A percentile compares a stretch with the other conserved stretches of the same genome.
phyloP scores from a whole-genome alignment of 2,888 invertebrate genomes.

The Sphaerophoria taeniata region DNA sequence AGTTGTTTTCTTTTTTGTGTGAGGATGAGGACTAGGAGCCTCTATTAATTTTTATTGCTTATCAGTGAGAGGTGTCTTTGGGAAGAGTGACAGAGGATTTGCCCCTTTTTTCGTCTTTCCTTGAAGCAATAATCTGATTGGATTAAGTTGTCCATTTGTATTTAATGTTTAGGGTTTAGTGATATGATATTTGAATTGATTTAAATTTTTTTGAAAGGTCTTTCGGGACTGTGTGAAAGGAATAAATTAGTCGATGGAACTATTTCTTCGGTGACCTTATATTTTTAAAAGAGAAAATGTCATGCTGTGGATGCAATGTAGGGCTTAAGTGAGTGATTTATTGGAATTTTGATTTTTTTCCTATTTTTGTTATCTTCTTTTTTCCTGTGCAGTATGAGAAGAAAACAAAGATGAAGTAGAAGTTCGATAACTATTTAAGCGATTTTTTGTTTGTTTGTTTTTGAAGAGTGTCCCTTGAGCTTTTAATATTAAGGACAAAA shows the following conservation, averaged over 20 bases:
- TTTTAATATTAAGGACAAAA: too few relatives aligned
- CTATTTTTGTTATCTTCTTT: too few relatives aligned
- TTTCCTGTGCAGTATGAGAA: too few relatives aligned
- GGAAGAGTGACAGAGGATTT: slow-evolving; percentile 26
- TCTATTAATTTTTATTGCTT: slow-evolving; percentile 29
- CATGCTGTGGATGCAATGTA: too few relatives aligned
- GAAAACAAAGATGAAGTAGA: too few relatives aligned
- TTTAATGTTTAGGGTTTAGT: not conserved
- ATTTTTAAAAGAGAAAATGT: too few relatives aligned
- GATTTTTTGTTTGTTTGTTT: too few relatives aligned
- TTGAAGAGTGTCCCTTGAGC: too few relatives aligned
- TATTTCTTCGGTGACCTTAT: not conserved
- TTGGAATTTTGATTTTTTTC: too few relatives aligned
- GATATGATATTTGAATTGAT: not conserved
- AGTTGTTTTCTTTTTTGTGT: slow-evolving; percentile 11
- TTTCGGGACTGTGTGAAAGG: not conserved
- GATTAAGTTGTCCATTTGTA: slow-evolving; percentile 22
- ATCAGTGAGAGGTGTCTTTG: slow-evolving; percentile 19
- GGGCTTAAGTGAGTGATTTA: too few relatives aligned
- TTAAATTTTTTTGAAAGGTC: not conserved
- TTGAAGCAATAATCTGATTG: slow-evolving; percentile 19
- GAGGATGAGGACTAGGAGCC: not conserved
- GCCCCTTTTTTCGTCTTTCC: not conserved
- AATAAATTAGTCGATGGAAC: not conserved
- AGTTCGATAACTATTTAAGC: too few relatives aligned